Conservation (phyloP, 2,113 vertebrate species). For the Ramphastos sulfuratus region DNA sequence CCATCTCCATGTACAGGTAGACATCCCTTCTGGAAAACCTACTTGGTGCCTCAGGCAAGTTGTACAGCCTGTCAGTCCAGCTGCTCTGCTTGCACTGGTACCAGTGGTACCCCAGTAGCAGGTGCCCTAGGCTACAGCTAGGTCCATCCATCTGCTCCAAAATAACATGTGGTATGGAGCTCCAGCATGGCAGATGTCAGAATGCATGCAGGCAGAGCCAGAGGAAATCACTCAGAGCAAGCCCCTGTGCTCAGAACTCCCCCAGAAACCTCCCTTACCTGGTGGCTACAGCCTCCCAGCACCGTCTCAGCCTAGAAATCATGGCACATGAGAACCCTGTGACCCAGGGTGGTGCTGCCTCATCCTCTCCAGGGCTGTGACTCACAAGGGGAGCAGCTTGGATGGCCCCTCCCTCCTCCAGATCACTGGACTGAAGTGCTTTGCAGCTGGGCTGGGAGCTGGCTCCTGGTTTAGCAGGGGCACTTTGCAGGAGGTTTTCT, state of each 20-base stretch:
- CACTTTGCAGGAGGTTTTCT: not conserved
- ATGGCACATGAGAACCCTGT: accelerated
- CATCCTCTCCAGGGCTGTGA: too few relatives aligned
- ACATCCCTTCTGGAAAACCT: not conserved
- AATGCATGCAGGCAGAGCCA: accelerated
- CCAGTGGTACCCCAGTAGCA: not conserved
- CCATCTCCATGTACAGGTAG: accelerated
- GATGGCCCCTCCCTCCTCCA: too few relatives aligned
- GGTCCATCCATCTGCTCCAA: not conserved
- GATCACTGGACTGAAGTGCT: too few relatives aligned
- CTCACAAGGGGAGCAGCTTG: too few relatives aligned
- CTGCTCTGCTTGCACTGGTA: not conserved
- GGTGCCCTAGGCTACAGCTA: not conserved
- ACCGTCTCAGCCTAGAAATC: not conserved
- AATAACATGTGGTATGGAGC: accelerated
- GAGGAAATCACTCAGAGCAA: not conserved
- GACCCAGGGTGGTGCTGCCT: not conserved
- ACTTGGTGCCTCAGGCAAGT: not conserved
- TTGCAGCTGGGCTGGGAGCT: too few relatives aligned
- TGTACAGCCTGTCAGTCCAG: not conserved
- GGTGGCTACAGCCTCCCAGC: not conserved
- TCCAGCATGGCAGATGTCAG: not conserved
- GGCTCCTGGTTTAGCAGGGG: not conserved
- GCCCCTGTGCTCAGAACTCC: not conserved
- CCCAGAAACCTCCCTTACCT: accelerated